Conservation (phyloP, 2,113 vertebrate species). For the Psettodes erumei region DNA sequence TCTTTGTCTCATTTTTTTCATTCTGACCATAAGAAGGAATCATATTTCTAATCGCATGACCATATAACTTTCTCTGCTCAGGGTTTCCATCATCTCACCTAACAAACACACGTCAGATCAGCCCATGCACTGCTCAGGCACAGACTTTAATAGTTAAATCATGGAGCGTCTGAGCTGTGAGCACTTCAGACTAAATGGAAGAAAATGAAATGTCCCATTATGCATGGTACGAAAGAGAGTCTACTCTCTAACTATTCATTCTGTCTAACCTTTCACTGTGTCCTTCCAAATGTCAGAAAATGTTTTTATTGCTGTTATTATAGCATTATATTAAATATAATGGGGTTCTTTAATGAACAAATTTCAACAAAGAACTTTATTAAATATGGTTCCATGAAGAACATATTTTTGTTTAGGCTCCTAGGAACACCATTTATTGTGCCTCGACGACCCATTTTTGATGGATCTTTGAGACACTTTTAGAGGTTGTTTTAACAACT, state of each 20-base stretch:
- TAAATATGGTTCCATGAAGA: no score
- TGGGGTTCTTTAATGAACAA: no score
- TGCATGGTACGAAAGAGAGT: not conserved
- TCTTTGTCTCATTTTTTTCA: not conserved
- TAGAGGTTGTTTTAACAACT: no score
- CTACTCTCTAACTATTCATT: conserved; percentile 6
- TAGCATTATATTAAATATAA: no score
- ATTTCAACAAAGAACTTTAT: no score
- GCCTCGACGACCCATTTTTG: no score
- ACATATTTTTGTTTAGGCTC: no score
- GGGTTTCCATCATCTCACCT: conserved; percentile 9
- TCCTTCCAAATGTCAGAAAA: not conserved
- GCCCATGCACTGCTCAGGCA: not conserved
- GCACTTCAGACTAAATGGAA: not conserved
- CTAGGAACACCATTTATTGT: no score
- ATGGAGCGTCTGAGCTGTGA: conserved; percentile 17
- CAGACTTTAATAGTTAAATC: conserved; percentile 1
- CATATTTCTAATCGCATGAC: conserved; percentile 11
- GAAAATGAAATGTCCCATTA: not conserved
- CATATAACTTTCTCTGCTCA: conserved; percentile 10
- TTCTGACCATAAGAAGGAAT: conserved; percentile 4
- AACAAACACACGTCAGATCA: not conserved
- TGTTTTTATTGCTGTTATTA: no score
- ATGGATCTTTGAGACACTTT: no score
- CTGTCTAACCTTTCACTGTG: not conserved